Percentiles rank a stretch among this genome's conserved stretches.
Evolutionary conservation across 2,113 vertebrate genomes (phyloP).

Genomic region (Siniperca knerii): DNA sequence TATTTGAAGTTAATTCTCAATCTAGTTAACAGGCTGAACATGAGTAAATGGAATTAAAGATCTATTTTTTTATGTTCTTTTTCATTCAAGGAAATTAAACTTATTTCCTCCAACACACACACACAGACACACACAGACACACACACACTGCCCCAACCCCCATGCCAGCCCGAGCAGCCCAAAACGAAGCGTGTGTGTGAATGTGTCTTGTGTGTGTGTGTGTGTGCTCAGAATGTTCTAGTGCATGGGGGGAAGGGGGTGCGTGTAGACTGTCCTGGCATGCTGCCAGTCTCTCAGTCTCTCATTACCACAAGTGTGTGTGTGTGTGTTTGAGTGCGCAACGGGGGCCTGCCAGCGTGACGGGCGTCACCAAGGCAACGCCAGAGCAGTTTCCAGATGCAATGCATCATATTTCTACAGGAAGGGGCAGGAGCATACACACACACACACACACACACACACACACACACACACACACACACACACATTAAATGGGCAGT

Average conservation of each 20-base stretch:
- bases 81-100: slow-evolving; percentile 21
- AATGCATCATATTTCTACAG: slow-evolving; percentile 78
- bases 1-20: slow-evolving; percentile 5
- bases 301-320: slow-evolving; percentile 75
- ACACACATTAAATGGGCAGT: slow-evolving; percentile 59
- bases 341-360: slow-evolving; percentile 56
- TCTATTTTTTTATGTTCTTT: slow-evolving; percentile 6
- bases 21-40: neutral
- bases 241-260: slow-evolving; percentile 44
- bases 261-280: slow-evolving; percentile 77
- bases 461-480: slow-evolving; percentile 17
- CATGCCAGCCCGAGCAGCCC: slow-evolving; percentile 47
- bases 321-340: slow-evolving; percentile 40
- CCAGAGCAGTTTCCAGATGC: slow-evolving; percentile 75
- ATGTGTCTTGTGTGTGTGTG: slow-evolving; percentile 11
- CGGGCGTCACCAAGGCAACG: slow-evolving; percentile 81
- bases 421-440: slow-evolving; percentile 25
- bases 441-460: neutral
- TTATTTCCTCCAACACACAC: slow-evolving; percentile 8
- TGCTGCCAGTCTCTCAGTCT: slow-evolving; percentile 80
- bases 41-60: neutral
- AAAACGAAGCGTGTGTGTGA: slow-evolving; percentile 9
- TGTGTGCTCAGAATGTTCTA: slow-evolving; percentile 69
- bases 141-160: slow-evolving; percentile 35
- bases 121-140: no score